Base-by-base conservation (phyloP, 2,113 vertebrate species). In the Dendrocopos noguchii region DNA sequence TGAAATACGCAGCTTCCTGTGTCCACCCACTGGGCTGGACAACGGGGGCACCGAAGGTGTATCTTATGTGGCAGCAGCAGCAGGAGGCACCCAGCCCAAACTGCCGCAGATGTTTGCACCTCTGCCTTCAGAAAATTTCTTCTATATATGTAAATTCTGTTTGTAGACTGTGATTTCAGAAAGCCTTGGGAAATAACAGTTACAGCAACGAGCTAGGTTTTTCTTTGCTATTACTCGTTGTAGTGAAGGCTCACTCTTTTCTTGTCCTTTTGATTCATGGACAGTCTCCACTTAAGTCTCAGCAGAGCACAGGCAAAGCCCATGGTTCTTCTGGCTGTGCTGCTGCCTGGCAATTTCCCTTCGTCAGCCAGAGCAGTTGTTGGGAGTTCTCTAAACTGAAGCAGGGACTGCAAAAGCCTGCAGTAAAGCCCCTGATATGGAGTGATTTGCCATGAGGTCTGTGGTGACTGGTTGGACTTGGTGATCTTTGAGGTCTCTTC, bases 311-410 rank as follows among this genome's bases (percentile, higher is more conserved):
- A 1, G 10, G 27, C 1, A 1, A 52, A 60, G 28, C 13, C 8
- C 34, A 59, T 42, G 14, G 22, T 61, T 6, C 13, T 14, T 15
- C 12, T 34, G 46, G 6, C 66, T 80, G 16, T 74, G 56, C 56
- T 77, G 14, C n/a, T 85, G 34, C 31, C 53, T 47, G 8, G 2
- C 10, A 25, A 1, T 44, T 78, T 53, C 42, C 1, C 0, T 70
- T 75, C 47, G 12, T 20, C 61, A 66, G 55, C 18, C 31, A 47
- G 12, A 2, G 1, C 0, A 0, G 20, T 17, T 52, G 36, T 0
- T 0, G 4, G 39, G 25, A 50, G 4, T 63, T 61, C 15, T 15
- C 44, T 39, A 9, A 86, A 68, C 44, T 29, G 61, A 80, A 80
- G 28, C 16, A 74, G 24, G 27, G 28, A 16, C 4, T 61, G 29